These are phyloP conservation scores for Holcopasites calliopsidis DNA, from an alignment of 1,140 invertebrate genomes.

Conservation along the genomic window DNA sequence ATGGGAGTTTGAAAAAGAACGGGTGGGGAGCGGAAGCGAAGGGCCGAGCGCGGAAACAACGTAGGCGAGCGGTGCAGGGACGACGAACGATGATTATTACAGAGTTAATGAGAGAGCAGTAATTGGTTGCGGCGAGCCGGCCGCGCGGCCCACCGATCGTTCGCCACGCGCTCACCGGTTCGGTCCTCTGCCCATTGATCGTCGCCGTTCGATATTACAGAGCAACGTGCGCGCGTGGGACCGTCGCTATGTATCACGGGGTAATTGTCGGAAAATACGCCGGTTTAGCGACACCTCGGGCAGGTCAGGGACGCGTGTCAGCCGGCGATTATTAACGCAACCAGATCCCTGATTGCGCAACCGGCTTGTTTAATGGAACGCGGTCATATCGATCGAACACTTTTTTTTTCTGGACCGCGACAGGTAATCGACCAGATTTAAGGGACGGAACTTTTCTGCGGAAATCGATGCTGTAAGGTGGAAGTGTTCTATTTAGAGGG, in stretches of 20 bases:
- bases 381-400: neutral
- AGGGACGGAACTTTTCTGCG: no score
- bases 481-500: no score
- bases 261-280: conserved; percentile 65
- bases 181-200: conserved; percentile 36
- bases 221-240: conserved; percentile 9
- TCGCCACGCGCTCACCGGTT: conserved; percentile 38
- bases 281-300: conserved; percentile 50
- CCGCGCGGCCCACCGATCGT: conserved; percentile 54
- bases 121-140: conserved; percentile 72
- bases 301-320: conserved; percentile 47
- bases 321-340: conserved; percentile 23
- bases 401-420: neutral
- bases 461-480: no score
- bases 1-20: neutral
- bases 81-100: conserved; percentile 72
- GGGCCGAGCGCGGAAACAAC: neutral
- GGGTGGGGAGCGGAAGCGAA: neutral
- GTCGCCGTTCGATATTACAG: conserved; percentile 50
- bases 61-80: neutral
- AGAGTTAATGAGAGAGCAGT: conserved; percentile 73
- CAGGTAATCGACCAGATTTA: no score
- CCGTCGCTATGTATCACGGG: conserved; percentile 40
- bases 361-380: conserved; percentile 2
- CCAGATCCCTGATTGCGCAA: neutral